Evolutionary conservation across 2,888 invertebrate genomes (phyloP).

Genomic region (Pardosa pseudoannulata): DNA sequence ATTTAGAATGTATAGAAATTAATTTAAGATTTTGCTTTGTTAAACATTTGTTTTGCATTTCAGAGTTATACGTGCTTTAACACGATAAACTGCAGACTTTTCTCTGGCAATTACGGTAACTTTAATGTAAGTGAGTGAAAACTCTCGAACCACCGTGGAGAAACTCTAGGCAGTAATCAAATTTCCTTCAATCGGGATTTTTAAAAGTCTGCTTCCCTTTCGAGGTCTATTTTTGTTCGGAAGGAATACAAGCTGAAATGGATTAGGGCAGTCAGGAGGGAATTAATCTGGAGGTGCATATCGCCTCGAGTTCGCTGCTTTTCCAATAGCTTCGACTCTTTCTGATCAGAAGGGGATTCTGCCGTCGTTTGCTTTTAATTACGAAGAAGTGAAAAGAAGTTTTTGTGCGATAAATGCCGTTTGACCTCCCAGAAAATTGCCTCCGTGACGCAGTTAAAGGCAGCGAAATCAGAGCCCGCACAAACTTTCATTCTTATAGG

Average conservation of each 20-base stretch:
- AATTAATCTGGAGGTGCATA: constrained; percentile 15
- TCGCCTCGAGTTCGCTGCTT: constrained; percentile 4
- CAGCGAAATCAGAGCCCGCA: constrained; percentile 12
- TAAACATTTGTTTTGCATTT: too few species aligned
- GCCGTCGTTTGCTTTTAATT: constrained; percentile 50
- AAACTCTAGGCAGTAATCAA: too few species aligned
- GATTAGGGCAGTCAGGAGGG: constrained; percentile 28
- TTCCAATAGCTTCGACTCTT: background rate
- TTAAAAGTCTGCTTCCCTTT: too few species aligned
- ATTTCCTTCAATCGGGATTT: too few species aligned
- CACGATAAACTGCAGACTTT: too few species aligned
- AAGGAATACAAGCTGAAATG: constrained; percentile 6
- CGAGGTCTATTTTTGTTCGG: too few species aligned
- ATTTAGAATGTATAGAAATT: too few species aligned
- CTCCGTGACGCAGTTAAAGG: constrained; percentile 26
- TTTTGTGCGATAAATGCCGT: constrained; percentile 51
- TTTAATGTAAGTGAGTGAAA: too few species aligned
- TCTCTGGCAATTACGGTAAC: too few species aligned
- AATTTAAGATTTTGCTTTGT: too few species aligned
- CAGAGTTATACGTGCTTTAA: too few species aligned
- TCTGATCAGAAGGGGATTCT: background rate
- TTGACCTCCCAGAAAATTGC: constrained; percentile 55
- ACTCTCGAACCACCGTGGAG: too few species aligned
- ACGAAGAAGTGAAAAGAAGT: constrained; percentile 28
- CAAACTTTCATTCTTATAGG: constrained; percentile 16